Evolutionary conservation across 2,797 vertebrate genomes (phyloP), one percentile per base, ranked within the genome.

Genomic region (Hippoglossus hippoglossus): DNA sequence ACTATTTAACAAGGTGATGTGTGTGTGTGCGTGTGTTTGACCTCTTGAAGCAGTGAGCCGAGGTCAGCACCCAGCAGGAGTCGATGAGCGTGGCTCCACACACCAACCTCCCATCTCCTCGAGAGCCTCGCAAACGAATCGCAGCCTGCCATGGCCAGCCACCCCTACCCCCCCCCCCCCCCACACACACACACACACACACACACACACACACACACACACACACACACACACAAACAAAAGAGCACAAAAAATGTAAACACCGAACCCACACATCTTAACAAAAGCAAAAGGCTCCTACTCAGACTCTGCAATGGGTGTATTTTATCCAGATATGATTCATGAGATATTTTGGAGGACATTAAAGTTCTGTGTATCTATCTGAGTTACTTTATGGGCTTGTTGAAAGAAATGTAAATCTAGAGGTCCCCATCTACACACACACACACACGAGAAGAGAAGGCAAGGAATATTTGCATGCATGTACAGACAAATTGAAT

Each of bases 21-120:
- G 44, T 51, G 64, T 75, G 63, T 49, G 39, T 24, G 10, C 0
- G 13, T 51, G 47, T 61, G 67, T 74, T 47, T 75, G 52, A 99
- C 98, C 97, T 98, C 90, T 99, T 99, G 92, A 99, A 99, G 82
- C 98, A 99, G 73, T 99, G 98, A 2, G 98, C 98, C 0, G 98
- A 98, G 1, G 97, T 99, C 62, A 99, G 96, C 10, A 97, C 95
- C 98, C 98, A 99, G 91, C 98, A 99, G 91, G 95, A 97, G 86
- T 95, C 95, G 75, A 99, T 95, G 50, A 99, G 96, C 2, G 98
- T 99, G 1, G 96, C 98, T 71, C 98, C 98, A 67, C 98, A 99
- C 66, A 99, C 93, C 77, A 99, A 87, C 65, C 98, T 92, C 80
- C 97, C 96, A 0, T 98, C 96, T n/a, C 96, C 95, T 0, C 95